Evolutionary conservation across 2,113 vertebrate species (phyloP).

Genomic region (Engystomops pustulosus): DNA sequence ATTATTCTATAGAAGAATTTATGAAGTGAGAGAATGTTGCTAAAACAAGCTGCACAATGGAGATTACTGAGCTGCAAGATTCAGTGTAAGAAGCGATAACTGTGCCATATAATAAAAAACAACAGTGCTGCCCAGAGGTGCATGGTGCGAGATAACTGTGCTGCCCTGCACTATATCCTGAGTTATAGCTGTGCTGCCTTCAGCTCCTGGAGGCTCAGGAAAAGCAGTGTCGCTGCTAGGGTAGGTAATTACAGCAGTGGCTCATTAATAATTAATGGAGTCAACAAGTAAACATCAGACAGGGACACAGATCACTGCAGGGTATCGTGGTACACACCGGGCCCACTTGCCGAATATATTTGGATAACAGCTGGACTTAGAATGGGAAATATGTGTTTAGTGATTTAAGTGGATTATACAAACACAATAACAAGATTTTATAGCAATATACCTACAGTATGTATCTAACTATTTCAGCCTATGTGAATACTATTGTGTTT

Average conservation of each 20-base stretch:
- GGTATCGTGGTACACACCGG: background rate
- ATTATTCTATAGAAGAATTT: background rate
- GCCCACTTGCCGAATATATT: background rate
- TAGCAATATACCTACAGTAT: background rate
- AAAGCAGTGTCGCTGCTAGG: constrained; percentile 39
- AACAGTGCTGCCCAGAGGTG: background rate
- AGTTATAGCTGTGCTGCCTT: constrained; percentile 1
- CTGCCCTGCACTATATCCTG: background rate
- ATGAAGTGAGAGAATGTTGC: background rate
- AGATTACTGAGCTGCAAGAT: constrained; percentile 2
- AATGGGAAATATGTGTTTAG: background rate
- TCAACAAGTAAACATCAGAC: constrained; percentile 49
- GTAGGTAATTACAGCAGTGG: constrained; percentile 54
- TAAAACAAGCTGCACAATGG: background rate
- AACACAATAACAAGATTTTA: background rate
- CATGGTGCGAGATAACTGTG: constrained; percentile 17
- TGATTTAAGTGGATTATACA: background rate
- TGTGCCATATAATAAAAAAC: too few species aligned
- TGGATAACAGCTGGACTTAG: constrained; percentile 1
- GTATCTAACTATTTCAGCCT: too few species aligned
- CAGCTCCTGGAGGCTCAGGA: constrained; percentile 38
- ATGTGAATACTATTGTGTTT: too few species aligned
- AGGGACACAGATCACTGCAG: constrained; percentile 39
- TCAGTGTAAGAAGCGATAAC: background rate
- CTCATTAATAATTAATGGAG: constrained; percentile 54